Evolutionary conservation across 2,113 vertebrate genomes (phyloP), one percentile per base, ranked within the genome.

Genomic region (Perca schrenkii): DNA sequence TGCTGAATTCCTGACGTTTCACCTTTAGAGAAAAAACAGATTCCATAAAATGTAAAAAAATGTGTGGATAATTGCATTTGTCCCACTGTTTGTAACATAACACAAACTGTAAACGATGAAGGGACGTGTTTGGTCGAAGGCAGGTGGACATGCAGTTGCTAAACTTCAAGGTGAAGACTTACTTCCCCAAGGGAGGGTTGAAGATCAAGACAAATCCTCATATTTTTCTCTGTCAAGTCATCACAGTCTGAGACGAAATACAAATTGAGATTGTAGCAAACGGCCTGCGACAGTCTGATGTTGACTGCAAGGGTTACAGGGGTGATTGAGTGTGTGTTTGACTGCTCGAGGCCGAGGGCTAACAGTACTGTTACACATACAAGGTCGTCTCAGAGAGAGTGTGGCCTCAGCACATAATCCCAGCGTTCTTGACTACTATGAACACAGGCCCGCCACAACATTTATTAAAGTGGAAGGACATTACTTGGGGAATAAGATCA

Each of bases 281-380:
- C 67, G 82, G 86, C 86, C 88, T 88, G 84, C 91, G 86, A 91
- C 92, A 82, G 93, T 92, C 80, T 77, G 85, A 86, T 50, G 91
- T 91, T 90, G 93, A 94, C 94, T 90, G 77, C 84, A 81, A 93
- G 93, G 91, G 94, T 94, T 93, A 92, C 88, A 34, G 82, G 67
- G 85, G 94, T 95, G 95, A 96, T 95, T 91, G 95, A 96, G 93
- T 93, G 92, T 85, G 89, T 94, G 94, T 93, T 94, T 87, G 89
- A 93, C 82, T 70, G 92, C 91, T 93, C 88, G 81, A 96, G 95
- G 95, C 94, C 90, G 89, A 91, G 88, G 91, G 89, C 93, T 94
- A 95, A 95, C 94, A 88, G 93, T 87, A 90, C 91, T 89, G 93
- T 92, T 93, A 92, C 92, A 92, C 88, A 92, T 88, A 91, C 94